These are phyloP conservation scores for Stichodactyla mertensii DNA, from an alignment of 64 coral and sea anemone species.

Conservation along the genomic window DNA sequence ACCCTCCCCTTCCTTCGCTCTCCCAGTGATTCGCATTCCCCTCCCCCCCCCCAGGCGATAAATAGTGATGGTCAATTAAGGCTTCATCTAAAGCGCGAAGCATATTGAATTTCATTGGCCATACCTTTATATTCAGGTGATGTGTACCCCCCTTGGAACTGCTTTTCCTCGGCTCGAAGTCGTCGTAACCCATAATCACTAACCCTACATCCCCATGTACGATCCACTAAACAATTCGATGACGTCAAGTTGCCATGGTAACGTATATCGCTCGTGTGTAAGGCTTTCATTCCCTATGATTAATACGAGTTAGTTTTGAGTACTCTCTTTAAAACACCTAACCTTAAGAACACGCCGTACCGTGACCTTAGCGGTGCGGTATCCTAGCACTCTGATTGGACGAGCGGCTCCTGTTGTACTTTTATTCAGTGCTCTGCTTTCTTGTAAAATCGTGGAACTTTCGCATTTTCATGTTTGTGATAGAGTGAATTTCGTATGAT, in stretches of 20 bases:
- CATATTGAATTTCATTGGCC: no score
- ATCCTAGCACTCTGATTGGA: background rate
- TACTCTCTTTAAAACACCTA: no score
- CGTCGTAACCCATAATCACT: constrained; percentile 58
- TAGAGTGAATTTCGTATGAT: no score
- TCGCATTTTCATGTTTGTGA: no score
- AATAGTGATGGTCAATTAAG: background rate
- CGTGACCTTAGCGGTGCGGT: background rate
- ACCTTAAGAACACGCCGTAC: no score
- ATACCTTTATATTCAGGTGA: constrained; percentile 35
- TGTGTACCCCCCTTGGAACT: constrained; percentile 68
- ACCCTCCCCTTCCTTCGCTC: no score
- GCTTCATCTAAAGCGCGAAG: no score
- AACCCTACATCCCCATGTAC: constrained; percentile 60
- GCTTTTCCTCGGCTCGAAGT: background rate
- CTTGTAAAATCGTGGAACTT: no score
- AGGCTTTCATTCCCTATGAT: constrained; percentile 56
- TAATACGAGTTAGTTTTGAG: background rate
- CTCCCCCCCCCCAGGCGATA: constrained; percentile 50
- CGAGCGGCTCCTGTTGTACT: background rate
- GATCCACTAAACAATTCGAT: constrained; percentile 52
- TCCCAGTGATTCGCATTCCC: no score
- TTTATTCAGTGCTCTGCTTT: no score
- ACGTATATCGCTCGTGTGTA: constrained; percentile 50
- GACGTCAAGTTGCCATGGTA: constrained; percentile 73